Evolutionary conservation across 1,140 invertebrate genomes (phyloP), one percentile per base, ranked within the genome.

Genomic region (Zaprionus vittiger): DNA sequence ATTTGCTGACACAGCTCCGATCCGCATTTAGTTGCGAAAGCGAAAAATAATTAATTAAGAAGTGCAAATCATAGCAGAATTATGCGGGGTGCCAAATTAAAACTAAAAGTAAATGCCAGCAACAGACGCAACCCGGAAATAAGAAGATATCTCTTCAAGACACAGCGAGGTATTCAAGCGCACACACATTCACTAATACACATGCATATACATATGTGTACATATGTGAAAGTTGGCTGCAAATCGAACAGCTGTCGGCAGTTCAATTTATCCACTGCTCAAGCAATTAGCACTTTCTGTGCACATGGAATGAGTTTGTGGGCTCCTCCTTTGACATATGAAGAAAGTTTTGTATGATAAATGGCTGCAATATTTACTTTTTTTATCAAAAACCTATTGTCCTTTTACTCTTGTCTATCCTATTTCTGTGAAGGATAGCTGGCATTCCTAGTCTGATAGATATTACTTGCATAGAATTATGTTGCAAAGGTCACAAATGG

Each of bases 31-130:
- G 73, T 78, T 77, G 67, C 69, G 75, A 85, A 78, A 81, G 70
- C 68, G 78, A 78, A 87, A 87, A 87, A 89, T 89, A 87, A 87
- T 87, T 87, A 87, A 87, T 87, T 87, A 87, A 83, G 84, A 87
- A 87, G 84, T 87, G 84, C 84, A 87, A 87, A 87, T 87, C 83
- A 87, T 87, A 83, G 83, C 83, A 87, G 78, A 87, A 87, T 87
- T 87, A 87, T 87, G 84, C 84, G 84, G 84, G 84, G 65, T 78
- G 71, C 61, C 74, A 89, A 87, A 87, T 87, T 87, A 79, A 87
- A 87, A 87, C 73, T 70, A 79, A 87, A 87, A 80, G 80, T 73
- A 82, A 82, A 83, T 77, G 83, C 73, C 77, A 74, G 65, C 69
- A 86, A 44, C 77, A 86, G 83, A 83, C 47, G 26, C 31, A 34